Conservation (phyloP, 1,140 invertebrate genomes). For the Elysia chlorotica region DNA sequence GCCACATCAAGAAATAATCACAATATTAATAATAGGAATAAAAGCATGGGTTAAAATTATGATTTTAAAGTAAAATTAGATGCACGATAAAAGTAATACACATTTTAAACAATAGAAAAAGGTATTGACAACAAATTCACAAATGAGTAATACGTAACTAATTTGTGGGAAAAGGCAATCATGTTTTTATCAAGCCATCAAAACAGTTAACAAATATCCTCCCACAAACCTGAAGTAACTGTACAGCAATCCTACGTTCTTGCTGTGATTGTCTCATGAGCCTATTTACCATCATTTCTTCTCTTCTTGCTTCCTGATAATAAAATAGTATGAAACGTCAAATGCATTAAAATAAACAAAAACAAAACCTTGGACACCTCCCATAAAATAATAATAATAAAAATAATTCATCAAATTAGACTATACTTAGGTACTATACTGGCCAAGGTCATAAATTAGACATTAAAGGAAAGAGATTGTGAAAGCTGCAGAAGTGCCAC, state of each 20-base stretch:
- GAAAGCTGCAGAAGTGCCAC: not conserved
- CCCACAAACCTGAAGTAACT: conserved; percentile 54
- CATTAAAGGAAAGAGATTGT: not conserved
- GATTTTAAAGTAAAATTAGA: too few species aligned
- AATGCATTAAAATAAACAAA: not conserved
- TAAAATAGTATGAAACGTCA: too few species aligned
- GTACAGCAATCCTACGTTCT: conserved; percentile 60
- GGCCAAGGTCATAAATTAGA: not conserved
- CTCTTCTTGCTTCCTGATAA: conserved; percentile 56
- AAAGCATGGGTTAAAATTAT: too few species aligned
- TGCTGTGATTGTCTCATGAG: conserved; percentile 62
- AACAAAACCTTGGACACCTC: not conserved
- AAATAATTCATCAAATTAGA: not conserved
- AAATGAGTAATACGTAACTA: too few species aligned
- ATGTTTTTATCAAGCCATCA: too few species aligned
- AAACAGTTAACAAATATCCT: too few species aligned
- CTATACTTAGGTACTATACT: not conserved
- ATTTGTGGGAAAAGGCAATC: too few species aligned
- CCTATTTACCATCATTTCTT: conserved; percentile 60
- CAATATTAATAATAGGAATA: too few species aligned
- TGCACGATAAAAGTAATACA: too few species aligned
- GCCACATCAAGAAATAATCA: too few species aligned
- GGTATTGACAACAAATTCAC: too few species aligned
- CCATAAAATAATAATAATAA: conserved; percentile 20
- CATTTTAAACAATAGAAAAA: too few species aligned